Conservation (phyloP, 30 jellyfish, hydroid and myxozoan species). For the Chironex yamaguchii region DNA sequence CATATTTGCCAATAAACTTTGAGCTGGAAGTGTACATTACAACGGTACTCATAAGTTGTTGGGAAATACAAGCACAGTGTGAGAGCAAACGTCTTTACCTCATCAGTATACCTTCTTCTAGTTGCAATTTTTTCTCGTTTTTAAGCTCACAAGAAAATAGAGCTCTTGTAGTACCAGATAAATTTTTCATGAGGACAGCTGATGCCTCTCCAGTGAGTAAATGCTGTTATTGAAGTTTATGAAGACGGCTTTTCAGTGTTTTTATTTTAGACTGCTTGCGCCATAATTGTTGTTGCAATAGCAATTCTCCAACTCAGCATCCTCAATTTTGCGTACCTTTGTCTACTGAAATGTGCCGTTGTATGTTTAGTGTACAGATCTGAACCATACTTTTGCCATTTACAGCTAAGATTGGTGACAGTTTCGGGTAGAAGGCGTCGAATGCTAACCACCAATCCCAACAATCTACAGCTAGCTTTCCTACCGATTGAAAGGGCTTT, state of each 20-base stretch:
- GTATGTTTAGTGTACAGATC: too few relatives aligned
- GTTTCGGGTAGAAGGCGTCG: too few relatives aligned
- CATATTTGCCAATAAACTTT: constrained; percentile 47
- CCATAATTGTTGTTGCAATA: too few relatives aligned
- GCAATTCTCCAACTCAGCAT: too few relatives aligned
- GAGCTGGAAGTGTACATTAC: constrained; percentile 30
- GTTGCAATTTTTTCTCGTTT: constrained; percentile 3
- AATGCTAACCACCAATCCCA: too few relatives aligned
- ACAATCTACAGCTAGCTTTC: too few relatives aligned
- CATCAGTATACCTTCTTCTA: constrained; percentile 64
- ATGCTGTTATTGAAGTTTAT: not conserved
- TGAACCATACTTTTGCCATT: too few relatives aligned
- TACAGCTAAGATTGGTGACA: too few relatives aligned
- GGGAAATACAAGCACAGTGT: constrained; percentile 65
- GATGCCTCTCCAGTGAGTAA: not conserved
- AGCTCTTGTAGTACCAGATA: constrained; percentile 53
- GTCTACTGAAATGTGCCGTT: too few relatives aligned
- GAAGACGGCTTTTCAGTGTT: not conserved
- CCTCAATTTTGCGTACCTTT: too few relatives aligned
- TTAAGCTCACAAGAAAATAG: not conserved
- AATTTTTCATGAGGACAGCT: not conserved
- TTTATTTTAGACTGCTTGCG: too few relatives aligned
- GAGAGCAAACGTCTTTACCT: constrained; percentile 50
- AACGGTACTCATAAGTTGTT: constrained; percentile 15
- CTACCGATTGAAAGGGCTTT: too few relatives aligned